Percentiles rank a stretch among this genome's conserved stretches.
These are phyloP conservation scores for Serilophus lunatus DNA, from an alignment of 2,113 vertebrate species.

Conservation along the genomic window DNA sequence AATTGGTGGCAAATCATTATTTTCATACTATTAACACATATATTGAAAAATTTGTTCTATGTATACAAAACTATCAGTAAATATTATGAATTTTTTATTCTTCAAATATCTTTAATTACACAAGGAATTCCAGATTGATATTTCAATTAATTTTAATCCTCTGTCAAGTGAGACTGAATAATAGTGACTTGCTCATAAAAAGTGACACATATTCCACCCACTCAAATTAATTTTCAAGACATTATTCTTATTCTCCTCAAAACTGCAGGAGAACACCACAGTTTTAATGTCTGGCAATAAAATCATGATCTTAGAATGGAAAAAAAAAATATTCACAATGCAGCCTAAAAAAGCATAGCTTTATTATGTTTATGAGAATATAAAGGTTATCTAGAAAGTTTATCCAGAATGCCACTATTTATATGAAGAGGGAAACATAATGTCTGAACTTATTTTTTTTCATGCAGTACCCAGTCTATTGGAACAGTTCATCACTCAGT, in stretches of 20 bases:
- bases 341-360: not conserved
- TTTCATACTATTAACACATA: not conserved
- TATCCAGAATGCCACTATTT: not conserved
- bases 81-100: not conserved
- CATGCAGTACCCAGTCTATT: not conserved
- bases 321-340: not conserved
- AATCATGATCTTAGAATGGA: not conserved
- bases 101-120: conserved; percentile 1
- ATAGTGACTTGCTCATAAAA: not conserved
- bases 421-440: not conserved
- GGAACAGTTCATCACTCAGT: not conserved
- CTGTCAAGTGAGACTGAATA: not conserved
- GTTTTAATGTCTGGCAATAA: not conserved
- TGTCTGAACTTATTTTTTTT: not conserved
- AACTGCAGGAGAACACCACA: not conserved
- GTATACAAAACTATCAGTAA: not conserved
- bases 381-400: not conserved
- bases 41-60: not conserved
- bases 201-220: not conserved
- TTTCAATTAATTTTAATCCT: not conserved
- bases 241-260: not conserved
- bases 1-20: not conserved
- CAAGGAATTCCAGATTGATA: not conserved
- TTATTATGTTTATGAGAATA: not conserved
- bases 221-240: not conserved